A percentile compares a stretch with the other conserved stretches of the same genome.
These are phyloP conservation scores for Eurytoma adleriae DNA, from an alignment of 2,888 invertebrate species.

Conservation along the genomic window DNA sequence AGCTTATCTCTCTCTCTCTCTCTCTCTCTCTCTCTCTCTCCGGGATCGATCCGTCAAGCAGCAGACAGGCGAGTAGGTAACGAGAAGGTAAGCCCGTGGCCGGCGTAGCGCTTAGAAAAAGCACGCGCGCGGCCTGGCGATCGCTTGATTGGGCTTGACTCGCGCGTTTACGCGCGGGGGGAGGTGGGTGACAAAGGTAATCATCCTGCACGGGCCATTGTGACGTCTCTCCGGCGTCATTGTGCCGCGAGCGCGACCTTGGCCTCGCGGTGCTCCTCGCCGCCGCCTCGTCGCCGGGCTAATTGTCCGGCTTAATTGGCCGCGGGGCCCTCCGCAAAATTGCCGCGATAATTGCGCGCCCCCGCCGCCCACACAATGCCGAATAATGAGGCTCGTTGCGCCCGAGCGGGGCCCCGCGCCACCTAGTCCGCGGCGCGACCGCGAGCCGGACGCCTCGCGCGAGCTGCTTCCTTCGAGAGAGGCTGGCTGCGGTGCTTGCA, in stretches of 20 bases:
- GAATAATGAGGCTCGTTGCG: slow-evolving; percentile 28
- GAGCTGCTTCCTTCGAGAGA: too few species aligned
- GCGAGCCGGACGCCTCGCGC: too few species aligned
- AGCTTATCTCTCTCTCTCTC: too few species aligned
- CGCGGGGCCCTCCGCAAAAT: slow-evolving; percentile 27
- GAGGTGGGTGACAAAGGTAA: too few species aligned
- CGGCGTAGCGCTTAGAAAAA: background rate
- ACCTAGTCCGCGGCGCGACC: background rate
- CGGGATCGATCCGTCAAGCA: too few species aligned
- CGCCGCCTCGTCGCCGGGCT: slow-evolving; percentile 1
- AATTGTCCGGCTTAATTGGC: slow-evolving; percentile 30
- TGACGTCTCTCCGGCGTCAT: background rate
- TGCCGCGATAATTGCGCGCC: slow-evolving; percentile 44
- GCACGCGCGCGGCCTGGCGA: background rate
- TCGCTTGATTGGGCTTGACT: slow-evolving; percentile 28
- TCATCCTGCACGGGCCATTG: slow-evolving; percentile 19
- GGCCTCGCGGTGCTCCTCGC: background rate
- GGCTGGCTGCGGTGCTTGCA: too few species aligned
- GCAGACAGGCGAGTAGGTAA: background rate
- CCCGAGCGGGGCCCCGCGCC: background rate
- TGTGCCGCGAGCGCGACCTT: slow-evolving; percentile 15
- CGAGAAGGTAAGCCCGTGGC: background rate
- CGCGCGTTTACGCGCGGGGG: background rate
- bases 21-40: too few species aligned
- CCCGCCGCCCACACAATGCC: slow-evolving; percentile 22